A percentile compares a stretch with the other conserved stretches of the same genome.
These are phyloP conservation scores for Hipparchia semele DNA, from an alignment of 2,888 invertebrate species.

Conservation along the genomic window DNA sequence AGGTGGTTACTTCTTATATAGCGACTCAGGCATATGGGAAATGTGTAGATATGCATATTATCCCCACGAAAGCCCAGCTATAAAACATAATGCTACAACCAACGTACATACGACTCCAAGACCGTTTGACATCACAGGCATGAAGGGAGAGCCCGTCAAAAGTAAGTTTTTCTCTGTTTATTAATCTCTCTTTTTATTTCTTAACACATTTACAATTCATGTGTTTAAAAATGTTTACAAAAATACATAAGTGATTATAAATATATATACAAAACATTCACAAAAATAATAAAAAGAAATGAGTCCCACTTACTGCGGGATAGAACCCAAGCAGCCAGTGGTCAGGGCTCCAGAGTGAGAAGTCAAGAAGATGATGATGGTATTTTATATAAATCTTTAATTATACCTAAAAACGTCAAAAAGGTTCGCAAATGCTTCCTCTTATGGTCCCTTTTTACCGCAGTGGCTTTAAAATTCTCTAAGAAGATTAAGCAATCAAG, in stretches of 20 bases:
- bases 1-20: constrained; percentile 84
- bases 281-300: too few relatives aligned
- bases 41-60: constrained; percentile 79
- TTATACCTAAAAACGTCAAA: background rate
- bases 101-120: constrained; percentile 45
- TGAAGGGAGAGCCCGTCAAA: constrained; percentile 52
- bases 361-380: too few relatives aligned
- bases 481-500: background rate
- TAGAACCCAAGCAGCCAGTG: too few relatives aligned
- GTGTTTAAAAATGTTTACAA: too few relatives aligned
- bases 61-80: constrained; percentile 47
- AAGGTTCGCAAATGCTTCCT: background rate
- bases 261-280: too few relatives aligned
- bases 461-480: background rate
- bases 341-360: too few relatives aligned
- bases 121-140: constrained; percentile 51
- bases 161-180: constrained; percentile 54
- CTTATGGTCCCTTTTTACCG: background rate
- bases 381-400: too few relatives aligned
- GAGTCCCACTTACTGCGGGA: too few relatives aligned
- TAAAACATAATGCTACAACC: constrained; percentile 44
- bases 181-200: background rate
- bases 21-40: constrained; percentile 88
- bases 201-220: too few relatives aligned
- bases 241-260: too few relatives aligned